Conservation (phyloP, 2,888 invertebrate species). For the Lycocerus yunnanus region DNA sequence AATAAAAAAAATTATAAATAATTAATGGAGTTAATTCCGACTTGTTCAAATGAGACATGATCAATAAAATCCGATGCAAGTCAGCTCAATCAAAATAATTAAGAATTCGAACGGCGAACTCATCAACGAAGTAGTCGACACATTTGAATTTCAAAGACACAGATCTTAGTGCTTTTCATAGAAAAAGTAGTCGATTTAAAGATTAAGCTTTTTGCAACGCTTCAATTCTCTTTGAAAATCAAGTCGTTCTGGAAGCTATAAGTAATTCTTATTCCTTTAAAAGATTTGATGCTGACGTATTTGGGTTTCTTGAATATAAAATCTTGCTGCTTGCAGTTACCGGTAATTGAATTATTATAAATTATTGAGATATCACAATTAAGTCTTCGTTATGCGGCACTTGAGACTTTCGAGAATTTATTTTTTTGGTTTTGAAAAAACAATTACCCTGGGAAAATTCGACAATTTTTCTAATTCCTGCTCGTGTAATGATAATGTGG, state of each 20-base stretch:
- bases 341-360: not conserved
- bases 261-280: slow-evolving; percentile 25
- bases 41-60: not conserved
- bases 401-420: not conserved
- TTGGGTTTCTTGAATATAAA: slow-evolving; percentile 9
- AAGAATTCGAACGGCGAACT: slow-evolving; percentile 18
- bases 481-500: not conserved
- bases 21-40: not conserved
- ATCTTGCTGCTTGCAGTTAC: not conserved
- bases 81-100: slow-evolving; percentile 11
- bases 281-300: slow-evolving; percentile 8
- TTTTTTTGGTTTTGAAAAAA: not conserved
- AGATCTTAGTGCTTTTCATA: slow-evolving; percentile 22
- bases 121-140: slow-evolving; percentile 22
- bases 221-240: slow-evolving; percentile 24
- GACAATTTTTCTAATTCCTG: not conserved
- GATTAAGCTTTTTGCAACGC: slow-evolving; percentile 25
- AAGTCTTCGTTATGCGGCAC: not conserved
- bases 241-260: slow-evolving; percentile 23
- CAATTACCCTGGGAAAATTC: not conserved
- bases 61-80: not conserved
- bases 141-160: slow-evolving; percentile 27
- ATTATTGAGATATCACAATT: not conserved
- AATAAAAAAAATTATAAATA: not conserved
- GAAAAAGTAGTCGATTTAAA: slow-evolving; percentile 28